phyloP scores from a whole-genome alignment of 2,888 invertebrate genomes.

The Flabesymbios commensalis region DNA sequence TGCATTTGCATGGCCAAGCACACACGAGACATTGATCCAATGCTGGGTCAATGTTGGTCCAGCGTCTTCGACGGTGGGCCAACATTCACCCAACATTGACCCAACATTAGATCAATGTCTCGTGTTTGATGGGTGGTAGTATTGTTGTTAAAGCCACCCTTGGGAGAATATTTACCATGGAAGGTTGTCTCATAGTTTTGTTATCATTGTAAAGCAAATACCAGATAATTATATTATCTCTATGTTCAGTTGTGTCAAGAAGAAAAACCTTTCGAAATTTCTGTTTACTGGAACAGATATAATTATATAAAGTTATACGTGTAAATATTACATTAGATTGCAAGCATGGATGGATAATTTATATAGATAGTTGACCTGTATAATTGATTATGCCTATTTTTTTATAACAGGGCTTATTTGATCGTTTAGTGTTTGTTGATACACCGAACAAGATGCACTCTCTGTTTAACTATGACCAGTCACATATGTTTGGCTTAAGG shows the following conservation, averaged over 20 bases:
- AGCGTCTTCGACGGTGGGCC: too few relatives aligned
- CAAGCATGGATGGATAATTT: background rate
- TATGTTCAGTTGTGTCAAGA: background rate
- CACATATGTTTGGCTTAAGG: slow-evolving; percentile 59
- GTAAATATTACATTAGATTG: background rate
- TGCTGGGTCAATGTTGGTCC: too few relatives aligned
- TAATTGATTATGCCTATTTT: background rate
- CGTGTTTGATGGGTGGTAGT: too few relatives aligned
- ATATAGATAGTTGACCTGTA: background rate
- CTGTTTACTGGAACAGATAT: background rate
- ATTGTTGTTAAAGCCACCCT: too few relatives aligned
- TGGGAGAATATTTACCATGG: too few relatives aligned
- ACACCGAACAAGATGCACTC: slow-evolving; percentile 52
- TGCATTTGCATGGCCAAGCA: too few relatives aligned
- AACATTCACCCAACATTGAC: too few relatives aligned
- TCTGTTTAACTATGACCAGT: slow-evolving; percentile 59
- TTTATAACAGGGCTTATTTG: slow-evolving; percentile 51
- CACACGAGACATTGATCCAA: too few relatives aligned
- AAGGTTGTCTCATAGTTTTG: too few relatives aligned
- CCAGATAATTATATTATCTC: background rate
- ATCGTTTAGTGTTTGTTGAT: slow-evolving; percentile 55
- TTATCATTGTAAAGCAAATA: too few relatives aligned
- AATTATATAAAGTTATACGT: background rate
- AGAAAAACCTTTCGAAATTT: background rate
- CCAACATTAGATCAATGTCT: too few relatives aligned